Evolutionary conservation across 2,113 vertebrate species (phyloP).

Genomic region (Myanophis thanlyinensis): DNA sequence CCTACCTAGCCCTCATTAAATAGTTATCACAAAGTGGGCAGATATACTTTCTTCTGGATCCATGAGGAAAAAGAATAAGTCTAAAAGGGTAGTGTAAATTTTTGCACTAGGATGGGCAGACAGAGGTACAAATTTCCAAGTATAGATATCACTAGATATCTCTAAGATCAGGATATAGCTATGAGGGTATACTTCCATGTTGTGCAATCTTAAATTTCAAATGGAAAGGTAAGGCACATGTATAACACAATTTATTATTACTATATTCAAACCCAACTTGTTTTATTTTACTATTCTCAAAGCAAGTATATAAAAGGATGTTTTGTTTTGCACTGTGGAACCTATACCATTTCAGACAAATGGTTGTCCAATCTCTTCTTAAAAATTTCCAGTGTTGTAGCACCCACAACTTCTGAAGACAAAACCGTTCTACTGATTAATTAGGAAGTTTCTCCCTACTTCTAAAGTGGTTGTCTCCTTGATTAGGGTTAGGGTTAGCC

Average conservation of each 20-base stretch:
- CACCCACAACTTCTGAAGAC: no score
- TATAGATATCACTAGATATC: not conserved
- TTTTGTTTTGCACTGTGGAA: not conserved
- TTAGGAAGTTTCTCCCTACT: no score
- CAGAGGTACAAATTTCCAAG: not conserved
- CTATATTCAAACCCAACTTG: not conserved
- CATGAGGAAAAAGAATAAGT: not conserved
- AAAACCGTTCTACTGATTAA: no score
- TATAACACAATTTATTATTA: not conserved
- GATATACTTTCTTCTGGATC: not conserved
- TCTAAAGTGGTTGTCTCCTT: no score
- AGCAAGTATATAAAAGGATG: not conserved
- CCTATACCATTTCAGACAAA: no score
- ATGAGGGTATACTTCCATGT: not conserved
- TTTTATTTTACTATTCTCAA: not conserved
- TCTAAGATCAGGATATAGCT: not conserved
- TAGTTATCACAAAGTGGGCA: not conserved
- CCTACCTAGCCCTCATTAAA: not conserved
- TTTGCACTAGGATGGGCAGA: not conserved
- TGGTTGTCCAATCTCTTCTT: no score
- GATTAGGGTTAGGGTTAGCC: no score
- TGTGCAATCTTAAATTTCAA: not conserved
- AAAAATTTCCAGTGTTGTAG: no score
- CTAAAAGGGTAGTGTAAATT: not conserved
- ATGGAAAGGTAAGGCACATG: not conserved